These are phyloP conservation scores for Xerus rutilus DNA, from an alignment of 2,797 vertebrate genomes.

Conservation along the genomic window DNA sequence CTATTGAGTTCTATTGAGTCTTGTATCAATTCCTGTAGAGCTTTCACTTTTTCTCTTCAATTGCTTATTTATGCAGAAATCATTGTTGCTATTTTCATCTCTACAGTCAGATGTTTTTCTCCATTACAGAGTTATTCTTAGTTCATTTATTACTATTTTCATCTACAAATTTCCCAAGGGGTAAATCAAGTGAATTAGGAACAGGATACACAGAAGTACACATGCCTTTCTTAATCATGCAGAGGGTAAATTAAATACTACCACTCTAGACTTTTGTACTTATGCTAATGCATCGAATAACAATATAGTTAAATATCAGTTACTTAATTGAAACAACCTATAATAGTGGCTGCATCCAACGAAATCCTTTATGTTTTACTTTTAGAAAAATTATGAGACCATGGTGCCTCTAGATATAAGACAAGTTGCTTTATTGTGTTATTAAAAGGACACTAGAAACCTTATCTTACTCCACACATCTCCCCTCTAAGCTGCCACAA, in stretches of 20 bases:
- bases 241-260: not conserved
- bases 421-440: not conserved
- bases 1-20: not conserved
- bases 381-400: not conserved
- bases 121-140: not conserved
- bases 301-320: not conserved
- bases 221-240: not conserved
- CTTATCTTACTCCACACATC: not conserved
- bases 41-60: not conserved
- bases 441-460: not conserved
- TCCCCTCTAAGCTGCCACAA: not conserved
- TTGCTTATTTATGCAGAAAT: not conserved
- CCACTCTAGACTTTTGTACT: not conserved
- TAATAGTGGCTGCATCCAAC: not conserved
- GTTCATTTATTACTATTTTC: not conserved
- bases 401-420: not conserved
- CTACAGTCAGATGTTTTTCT: not conserved
- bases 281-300: not conserved
- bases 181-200: not conserved
- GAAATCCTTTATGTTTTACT: not conserved
- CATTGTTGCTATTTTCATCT: constrained; percentile 53
- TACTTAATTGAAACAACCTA: not conserved
- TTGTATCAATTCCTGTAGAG: not conserved
- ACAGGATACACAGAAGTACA: not conserved
- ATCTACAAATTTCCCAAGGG: not conserved